phyloP scores from a whole-genome alignment of 2,888 invertebrate genomes.

The Apotomis turbidana region DNA sequence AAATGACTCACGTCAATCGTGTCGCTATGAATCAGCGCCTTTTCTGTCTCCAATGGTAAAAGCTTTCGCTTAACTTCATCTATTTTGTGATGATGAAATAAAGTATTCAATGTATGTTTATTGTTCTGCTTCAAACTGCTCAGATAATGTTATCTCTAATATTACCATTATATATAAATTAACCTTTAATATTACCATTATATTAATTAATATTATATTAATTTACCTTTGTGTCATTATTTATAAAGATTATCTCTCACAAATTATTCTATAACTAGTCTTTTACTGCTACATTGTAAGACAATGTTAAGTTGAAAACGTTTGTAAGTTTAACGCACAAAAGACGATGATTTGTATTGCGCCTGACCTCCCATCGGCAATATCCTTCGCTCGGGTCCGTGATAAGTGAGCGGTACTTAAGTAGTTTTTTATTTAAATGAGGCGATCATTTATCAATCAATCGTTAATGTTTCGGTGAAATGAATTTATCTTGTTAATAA shows the following conservation, averaged over 20 bases:
- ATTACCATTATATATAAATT: no score
- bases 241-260: background rate
- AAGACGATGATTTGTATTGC: slow-evolving; percentile 57
- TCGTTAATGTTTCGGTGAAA: slow-evolving; percentile 18
- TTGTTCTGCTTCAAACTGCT: background rate
- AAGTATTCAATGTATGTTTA: background rate
- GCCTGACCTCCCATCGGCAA: slow-evolving; percentile 60
- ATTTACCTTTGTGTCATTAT: background rate
- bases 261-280: slow-evolving; percentile 6
- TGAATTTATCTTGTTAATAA: slow-evolving; percentile 26
- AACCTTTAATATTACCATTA: no score
- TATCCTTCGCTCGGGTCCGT: slow-evolving; percentile 49
- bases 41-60: slow-evolving; percentile 52
- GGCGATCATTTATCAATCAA: slow-evolving; percentile 34
- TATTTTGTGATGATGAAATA: slow-evolving; percentile 13
- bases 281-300: slow-evolving; percentile 52
- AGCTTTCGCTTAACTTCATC: slow-evolving; percentile 48
- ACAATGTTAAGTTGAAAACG: slow-evolving; percentile 54
- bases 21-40: slow-evolving; percentile 68
- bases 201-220: no score
- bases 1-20: slow-evolving; percentile 70
- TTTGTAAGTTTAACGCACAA: slow-evolving; percentile 54
- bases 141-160: no score
- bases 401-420: slow-evolving; percentile 50
- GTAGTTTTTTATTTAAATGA: slow-evolving; percentile 36